Evolutionary conservation across 92 coral and sea anemone genomes (phyloP), one percentile per base, ranked within the genome.

Genomic region (Micromussa lordhowensis): DNA sequence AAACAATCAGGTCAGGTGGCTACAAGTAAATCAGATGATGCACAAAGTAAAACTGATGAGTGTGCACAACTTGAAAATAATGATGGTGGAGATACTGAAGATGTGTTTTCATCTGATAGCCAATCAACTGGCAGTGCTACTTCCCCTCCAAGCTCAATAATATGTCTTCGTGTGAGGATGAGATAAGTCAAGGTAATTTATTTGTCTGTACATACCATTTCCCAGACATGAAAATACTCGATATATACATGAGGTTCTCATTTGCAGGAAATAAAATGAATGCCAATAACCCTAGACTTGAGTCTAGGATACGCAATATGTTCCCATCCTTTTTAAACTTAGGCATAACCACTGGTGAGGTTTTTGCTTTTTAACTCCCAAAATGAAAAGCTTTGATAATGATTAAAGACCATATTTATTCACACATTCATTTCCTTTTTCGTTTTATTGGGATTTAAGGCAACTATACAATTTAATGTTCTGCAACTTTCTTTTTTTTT

Each of bases 11-110:
- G 15, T 68, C 72, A 68, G 72, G 72, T 68, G 72, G 72, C 72
- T 68, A 24, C 30, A 24, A 5, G 72, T 68, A 24, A 68, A 68
- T 31, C 72, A 68, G 31, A 68, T 68, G 72, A 68, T n/a, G n/a
- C n/a, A n/a, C n/a, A n/a, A 24, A 5, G 72, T 68, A 24, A 68
- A 68, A 32, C 72, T 24, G 31, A 68, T 68, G 72, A 68, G 72
- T 68, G 72, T n/a, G 31, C 15, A 9, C 72, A 68, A 31, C 72
- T 30, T 68, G 13, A 64, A 64, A 64, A 68, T 30, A 68, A 31
- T 68, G 31, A 68, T 22, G 72, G 72, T 68, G 72, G 72, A 24
- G 72, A 68, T 68, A 68, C 72, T 68, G 72, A 68, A 68, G 72
- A 5, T 68, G 72, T 68, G 35, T 31, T 68, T 68, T 68, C 30